Conservation (phyloP, 2,888 invertebrate species). For the Drosophila ezoana region DNA sequence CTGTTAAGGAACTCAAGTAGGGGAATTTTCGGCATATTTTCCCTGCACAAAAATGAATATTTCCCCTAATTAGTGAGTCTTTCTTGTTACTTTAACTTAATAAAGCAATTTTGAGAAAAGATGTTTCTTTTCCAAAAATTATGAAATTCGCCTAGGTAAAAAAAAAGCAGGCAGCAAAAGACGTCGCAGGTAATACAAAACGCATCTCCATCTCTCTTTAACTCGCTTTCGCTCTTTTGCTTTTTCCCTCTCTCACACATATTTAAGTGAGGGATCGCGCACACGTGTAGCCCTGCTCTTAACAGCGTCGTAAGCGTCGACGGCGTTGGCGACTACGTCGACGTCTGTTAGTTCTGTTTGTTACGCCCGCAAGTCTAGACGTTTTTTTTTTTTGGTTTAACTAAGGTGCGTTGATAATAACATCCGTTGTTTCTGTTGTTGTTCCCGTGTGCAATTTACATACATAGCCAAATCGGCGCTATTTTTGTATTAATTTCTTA, state of each 20-base stretch:
- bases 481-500: conserved; percentile 55
- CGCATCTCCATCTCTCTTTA: conserved; percentile 14
- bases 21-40: background rate
- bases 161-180: conserved; percentile 29
- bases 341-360: conserved; percentile 55
- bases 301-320: conserved; percentile 17
- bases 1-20: background rate
- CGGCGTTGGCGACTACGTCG: background rate
- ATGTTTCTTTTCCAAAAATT: conserved; percentile 24
- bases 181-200: conserved; percentile 25
- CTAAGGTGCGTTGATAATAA: conserved; percentile 71
- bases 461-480: conserved; percentile 22
- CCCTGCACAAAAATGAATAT: background rate
- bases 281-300: conserved; percentile 61
- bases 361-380: conserved; percentile 73
- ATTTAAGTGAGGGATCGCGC: conserved; percentile 21
- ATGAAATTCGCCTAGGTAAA: conserved; percentile 51
- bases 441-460: conserved; percentile 54
- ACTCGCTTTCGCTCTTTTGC: conserved; percentile 2
- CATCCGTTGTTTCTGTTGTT: conserved; percentile 24
- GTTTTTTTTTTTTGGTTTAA: conserved; percentile 42
- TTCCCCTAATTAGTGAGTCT: background rate
- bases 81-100: background rate
- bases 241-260: conserved; percentile 4
- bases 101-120: conserved; percentile 10